Base-by-base conservation (phyloP, 2,888 invertebrate genomes). In the Geophilus truncorum region DNA sequence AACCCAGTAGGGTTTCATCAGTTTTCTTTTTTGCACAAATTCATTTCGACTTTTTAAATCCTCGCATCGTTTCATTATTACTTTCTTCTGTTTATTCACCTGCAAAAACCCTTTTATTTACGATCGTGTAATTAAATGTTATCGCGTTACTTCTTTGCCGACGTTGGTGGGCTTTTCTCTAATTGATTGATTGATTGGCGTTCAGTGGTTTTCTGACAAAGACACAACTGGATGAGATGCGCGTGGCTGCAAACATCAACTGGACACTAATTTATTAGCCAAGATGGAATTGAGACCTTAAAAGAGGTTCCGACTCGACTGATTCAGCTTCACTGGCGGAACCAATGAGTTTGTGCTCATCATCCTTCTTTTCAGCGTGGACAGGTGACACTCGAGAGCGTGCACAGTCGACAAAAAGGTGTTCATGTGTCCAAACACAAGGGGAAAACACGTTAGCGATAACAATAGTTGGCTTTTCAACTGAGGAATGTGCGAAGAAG, bases 121-220 rank as follows among this genome's bases (percentile, higher is more conserved):
- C 10, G 10, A 0, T 62, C 1, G 15, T 5, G 23, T 10, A 62
- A 62, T 62, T 62, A 40, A 40, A 40, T 40, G 34, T n/a, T n/a
- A n/a, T n/a, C n/a, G n/a, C n/a, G n/a, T n/a, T n/a, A n/a, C n/a
- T 32, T 12, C 7, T 45, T 45, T 6, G 45, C 12, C 25, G 0
- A 12, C 70, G 25, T 70, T 70, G 25, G 70, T 70, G 70, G 70
- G 25, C 70, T 10, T 28, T 70, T 70, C 28, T 28, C 70, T 70
- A 70, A 70, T 70, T 70, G 70, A 70, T 70, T 70, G 70, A 70
- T 70, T 23, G 70, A 25, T 70, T 28, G 70, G 70, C 25, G 10
- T 62, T 62, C 15, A 4, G 23, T 7, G 70, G 2, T 62, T 1
- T 21, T 10, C 23, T 7, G 15, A 70, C 51, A 51, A 51, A 51